phyloP scores from a whole-genome alignment of 1,140 invertebrate genomes.

The Anthonomus grandis region DNA sequence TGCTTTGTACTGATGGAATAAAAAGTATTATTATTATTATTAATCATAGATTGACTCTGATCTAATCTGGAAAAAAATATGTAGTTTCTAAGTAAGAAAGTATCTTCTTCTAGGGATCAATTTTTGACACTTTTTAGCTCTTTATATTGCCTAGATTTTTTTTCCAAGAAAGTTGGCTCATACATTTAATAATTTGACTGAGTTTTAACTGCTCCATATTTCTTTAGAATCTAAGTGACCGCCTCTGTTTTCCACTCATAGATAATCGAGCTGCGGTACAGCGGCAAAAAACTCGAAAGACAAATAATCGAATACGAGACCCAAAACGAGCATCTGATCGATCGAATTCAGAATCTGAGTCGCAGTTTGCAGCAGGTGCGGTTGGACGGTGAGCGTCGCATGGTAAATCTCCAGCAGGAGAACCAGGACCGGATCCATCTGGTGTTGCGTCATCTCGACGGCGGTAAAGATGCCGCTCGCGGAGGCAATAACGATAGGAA shows the following conservation, averaged over 20 bases:
- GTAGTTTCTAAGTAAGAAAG: too few relatives aligned
- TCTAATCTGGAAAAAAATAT: too few relatives aligned
- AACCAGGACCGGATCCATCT: slow-evolving; percentile 61
- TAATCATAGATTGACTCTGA: too few relatives aligned
- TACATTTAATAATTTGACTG: neutral
- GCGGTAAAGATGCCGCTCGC: slow-evolving; percentile 50
- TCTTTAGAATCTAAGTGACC: neutral
- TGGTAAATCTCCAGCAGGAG: slow-evolving; percentile 57
- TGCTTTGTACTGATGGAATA: too few relatives aligned
- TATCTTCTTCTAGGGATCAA: too few relatives aligned
- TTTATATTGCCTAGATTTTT: too few relatives aligned
- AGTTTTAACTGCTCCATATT: neutral
- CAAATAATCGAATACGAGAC: slow-evolving; percentile 62
- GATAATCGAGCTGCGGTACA: slow-evolving; percentile 73
- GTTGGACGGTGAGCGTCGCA: slow-evolving; percentile 56
- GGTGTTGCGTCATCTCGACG: slow-evolving; percentile 57
- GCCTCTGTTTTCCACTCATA: slow-evolving; percentile 14
- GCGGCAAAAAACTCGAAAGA: slow-evolving; percentile 64
- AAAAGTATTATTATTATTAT: too few relatives aligned
- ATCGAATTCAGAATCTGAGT: slow-evolving; percentile 53
- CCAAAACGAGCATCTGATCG: slow-evolving; percentile 50
- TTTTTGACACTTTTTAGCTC: too few relatives aligned
- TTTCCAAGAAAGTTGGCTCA: too few relatives aligned
- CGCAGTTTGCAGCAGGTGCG: slow-evolving; percentile 57
- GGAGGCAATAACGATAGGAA: slow-evolving; percentile 26